These are phyloP conservation scores for Toxotes chatareus DNA, from an alignment of 2,113 vertebrate species.

Conservation along the genomic window DNA sequence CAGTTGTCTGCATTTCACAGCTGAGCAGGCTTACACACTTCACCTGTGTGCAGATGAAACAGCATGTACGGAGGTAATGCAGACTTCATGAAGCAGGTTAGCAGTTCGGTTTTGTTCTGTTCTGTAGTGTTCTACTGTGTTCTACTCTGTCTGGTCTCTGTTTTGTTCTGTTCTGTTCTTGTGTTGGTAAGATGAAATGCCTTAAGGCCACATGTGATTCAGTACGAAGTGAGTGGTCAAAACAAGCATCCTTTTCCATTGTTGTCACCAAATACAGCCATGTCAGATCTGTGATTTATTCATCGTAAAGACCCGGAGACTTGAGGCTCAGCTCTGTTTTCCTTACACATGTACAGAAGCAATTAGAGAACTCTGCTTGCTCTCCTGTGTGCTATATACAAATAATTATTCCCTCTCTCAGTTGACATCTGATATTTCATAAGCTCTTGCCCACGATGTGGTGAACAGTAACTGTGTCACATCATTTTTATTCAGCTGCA, in stretches of 20 bases:
- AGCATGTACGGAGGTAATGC: neutral
- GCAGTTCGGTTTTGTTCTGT: neutral
- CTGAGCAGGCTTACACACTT: neutral
- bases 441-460: neutral
- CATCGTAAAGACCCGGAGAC: conserved; percentile 12
- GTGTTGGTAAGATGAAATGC: neutral
- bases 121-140: neutral
- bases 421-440: neutral
- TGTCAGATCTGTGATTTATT: conserved; percentile 29
- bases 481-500: neutral
- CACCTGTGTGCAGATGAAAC: conserved; percentile 1
- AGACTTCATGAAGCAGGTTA: neutral
- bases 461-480: neutral
- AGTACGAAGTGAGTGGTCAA: conserved; percentile 12
- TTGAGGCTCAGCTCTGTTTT: neutral
- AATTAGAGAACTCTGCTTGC: neutral
- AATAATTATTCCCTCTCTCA: neutral
- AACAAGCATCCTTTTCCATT: conserved; percentile 1
- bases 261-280: neutral
- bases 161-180: neutral
- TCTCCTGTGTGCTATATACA: neutral
- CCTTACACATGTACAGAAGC: neutral
- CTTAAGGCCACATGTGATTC: neutral
- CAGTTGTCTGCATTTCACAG: neutral
- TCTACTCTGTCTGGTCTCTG: neutral